These are phyloP conservation scores for Lanius collurio DNA, from an alignment of 2,113 vertebrate species.

Conservation along the genomic window DNA sequence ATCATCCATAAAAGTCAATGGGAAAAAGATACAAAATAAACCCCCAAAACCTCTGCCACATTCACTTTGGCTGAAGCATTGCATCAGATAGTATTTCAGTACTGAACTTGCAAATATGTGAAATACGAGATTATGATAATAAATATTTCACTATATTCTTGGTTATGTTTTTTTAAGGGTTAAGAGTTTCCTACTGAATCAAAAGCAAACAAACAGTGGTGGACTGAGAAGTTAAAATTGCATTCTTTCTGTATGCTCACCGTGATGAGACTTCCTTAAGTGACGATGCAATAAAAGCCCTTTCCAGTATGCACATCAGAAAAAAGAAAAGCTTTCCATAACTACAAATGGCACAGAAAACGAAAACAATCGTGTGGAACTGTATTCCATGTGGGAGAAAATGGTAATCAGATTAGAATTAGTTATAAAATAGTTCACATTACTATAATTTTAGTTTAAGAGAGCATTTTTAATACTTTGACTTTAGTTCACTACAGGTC, in stretches of 20 bases:
- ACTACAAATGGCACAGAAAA: background rate
- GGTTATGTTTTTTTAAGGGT: slow-evolving; percentile 62
- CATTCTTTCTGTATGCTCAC: slow-evolving; percentile 30
- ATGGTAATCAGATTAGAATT: background rate
- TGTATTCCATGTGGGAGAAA: background rate
- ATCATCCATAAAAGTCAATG: slow-evolving; percentile 23
- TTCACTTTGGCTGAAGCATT: slow-evolving; percentile 50
- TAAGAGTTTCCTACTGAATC: slow-evolving; percentile 67
- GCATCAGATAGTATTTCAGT: slow-evolving; percentile 72
- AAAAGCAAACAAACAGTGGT: slow-evolving; percentile 71
- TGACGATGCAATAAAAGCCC: slow-evolving; percentile 29
- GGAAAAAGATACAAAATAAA: slow-evolving; percentile 50
- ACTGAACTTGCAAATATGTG: slow-evolving; percentile 74
- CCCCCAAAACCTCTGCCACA: slow-evolving; percentile 27
- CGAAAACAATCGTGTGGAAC: background rate
- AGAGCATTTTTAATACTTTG: background rate
- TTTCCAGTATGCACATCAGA: background rate
- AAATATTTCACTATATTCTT: slow-evolving; percentile 73
- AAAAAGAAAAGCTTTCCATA: background rate
- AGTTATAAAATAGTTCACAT: background rate
- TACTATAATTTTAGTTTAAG: background rate
- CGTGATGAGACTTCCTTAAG: slow-evolving; percentile 36
- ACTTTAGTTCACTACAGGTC: background rate
- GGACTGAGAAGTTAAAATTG: slow-evolving; percentile 64
- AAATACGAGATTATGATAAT: slow-evolving; percentile 75